A percentile compares a stretch with the other conserved stretches of the same genome.
Evolutionary conservation across 2,888 invertebrate species (phyloP).

Genomic region (Aphrophora alni): DNA sequence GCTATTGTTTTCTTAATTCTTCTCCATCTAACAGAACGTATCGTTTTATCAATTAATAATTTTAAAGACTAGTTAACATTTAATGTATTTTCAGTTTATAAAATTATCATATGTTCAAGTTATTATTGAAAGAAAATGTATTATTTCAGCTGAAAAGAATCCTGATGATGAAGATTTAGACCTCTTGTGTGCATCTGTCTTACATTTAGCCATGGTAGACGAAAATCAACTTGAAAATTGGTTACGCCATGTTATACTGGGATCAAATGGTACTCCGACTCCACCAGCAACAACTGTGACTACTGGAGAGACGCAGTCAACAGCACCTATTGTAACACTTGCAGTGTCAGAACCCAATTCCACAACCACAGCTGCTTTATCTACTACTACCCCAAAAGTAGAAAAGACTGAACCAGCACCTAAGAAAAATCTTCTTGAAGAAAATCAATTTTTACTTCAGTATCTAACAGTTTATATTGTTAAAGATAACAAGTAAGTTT

Average conservation of each 20-base stretch:
- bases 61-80: too few relatives aligned
- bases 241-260: constrained; percentile 71
- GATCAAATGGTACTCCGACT: constrained; percentile 55
- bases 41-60: too few relatives aligned
- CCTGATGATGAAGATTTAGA: constrained; percentile 68
- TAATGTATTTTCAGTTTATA: too few relatives aligned
- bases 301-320: constrained; percentile 15
- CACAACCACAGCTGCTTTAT: neutral
- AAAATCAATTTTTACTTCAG: constrained; percentile 73
- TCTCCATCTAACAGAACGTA: too few relatives aligned
- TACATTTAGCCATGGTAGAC: constrained; percentile 70
- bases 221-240: constrained; percentile 67
- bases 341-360: constrained; percentile 21
- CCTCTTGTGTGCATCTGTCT: constrained; percentile 70
- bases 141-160: constrained; percentile 64
- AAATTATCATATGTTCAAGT: too few relatives aligned
- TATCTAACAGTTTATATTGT: constrained; percentile 76
- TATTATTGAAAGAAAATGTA: too few relatives aligned
- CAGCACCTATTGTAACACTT: neutral
- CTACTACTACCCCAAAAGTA: neutral
- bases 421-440: constrained; percentile 60
- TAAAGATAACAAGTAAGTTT: constrained; percentile 64
- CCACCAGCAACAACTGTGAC: constrained; percentile 32
- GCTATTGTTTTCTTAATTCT: too few relatives aligned
- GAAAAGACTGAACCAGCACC: neutral